phyloP scores from a whole-genome alignment of 2,888 invertebrate genomes.

The Caradrina kadenii region DNA sequence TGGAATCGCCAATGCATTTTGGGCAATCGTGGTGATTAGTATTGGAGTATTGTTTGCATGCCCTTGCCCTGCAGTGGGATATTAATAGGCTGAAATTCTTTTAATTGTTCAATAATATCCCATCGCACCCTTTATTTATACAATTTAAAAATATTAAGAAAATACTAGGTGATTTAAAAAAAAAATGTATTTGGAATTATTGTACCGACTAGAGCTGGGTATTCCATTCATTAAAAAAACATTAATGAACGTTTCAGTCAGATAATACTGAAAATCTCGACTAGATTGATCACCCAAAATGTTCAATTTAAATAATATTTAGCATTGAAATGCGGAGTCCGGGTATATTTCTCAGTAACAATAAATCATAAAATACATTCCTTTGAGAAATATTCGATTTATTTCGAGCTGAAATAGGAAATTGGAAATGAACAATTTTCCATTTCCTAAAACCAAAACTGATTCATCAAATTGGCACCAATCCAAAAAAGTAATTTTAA shows the following conservation, averaged over 20 bases:
- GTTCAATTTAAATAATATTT: constrained; percentile 30
- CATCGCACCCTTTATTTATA: background rate
- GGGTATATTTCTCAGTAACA: constrained; percentile 1
- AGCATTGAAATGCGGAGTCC: background rate
- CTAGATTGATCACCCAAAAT: background rate
- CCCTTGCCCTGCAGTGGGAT: no score
- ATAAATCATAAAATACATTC: constrained; percentile 30
- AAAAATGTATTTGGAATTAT: background rate
- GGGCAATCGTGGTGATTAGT: background rate
- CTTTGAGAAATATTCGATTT: constrained; percentile 16
- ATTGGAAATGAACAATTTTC: constrained; percentile 37
- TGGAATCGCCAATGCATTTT: no score
- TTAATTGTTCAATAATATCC: no score
- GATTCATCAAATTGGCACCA: constrained; percentile 45
- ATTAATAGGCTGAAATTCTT: no score
- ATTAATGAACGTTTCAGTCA: background rate
- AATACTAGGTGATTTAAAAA: no score
- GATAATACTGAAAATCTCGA: constrained; percentile 5
- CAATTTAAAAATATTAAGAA: background rate
- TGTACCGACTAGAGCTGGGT: background rate
- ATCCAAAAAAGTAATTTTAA: constrained; percentile 30
- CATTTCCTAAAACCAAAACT: constrained; percentile 19
- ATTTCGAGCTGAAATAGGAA: constrained; percentile 20
- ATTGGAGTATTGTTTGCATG: background rate
- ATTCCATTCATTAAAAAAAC: background rate